These are phyloP conservation scores for Microvelia longipes DNA, from an alignment of 1,140 invertebrate genomes.

Conservation along the genomic window DNA sequence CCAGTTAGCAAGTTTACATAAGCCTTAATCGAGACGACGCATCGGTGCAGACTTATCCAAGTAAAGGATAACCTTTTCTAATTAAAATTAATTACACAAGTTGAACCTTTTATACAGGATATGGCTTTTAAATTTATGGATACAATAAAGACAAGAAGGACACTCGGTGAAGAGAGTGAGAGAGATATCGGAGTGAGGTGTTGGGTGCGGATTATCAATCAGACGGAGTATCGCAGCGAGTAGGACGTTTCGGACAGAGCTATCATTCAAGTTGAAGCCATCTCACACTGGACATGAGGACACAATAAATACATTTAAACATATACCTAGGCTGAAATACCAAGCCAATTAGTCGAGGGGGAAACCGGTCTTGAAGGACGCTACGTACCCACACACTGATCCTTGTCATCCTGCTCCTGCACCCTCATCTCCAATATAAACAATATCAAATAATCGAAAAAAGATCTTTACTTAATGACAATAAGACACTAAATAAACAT, in stretches of 20 bases:
- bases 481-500: too few relatives aligned
- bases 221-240: not conserved
- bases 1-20: not conserved
- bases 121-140: not conserved
- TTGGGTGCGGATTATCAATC: not conserved
- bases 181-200: not conserved
- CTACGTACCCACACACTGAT: too few relatives aligned
- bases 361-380: not conserved
- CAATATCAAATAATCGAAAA: too few relatives aligned
- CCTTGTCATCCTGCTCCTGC: too few relatives aligned
- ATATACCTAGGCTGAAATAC: not conserved
- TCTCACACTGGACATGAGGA: not conserved
- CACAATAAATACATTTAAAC: not conserved
- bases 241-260: not conserved
- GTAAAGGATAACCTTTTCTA: too few relatives aligned
- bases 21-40: not conserved
- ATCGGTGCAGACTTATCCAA: not conserved
- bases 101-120: not conserved
- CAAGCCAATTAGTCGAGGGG: not conserved
- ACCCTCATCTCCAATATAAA: too few relatives aligned
- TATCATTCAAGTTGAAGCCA: not conserved
- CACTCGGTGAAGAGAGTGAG: not conserved
- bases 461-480: too few relatives aligned
- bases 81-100: not conserved
- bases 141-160: not conserved